Evolutionary conservation across 2,888 invertebrate genomes (phyloP).

Genomic region (Notodonta ziczac): DNA sequence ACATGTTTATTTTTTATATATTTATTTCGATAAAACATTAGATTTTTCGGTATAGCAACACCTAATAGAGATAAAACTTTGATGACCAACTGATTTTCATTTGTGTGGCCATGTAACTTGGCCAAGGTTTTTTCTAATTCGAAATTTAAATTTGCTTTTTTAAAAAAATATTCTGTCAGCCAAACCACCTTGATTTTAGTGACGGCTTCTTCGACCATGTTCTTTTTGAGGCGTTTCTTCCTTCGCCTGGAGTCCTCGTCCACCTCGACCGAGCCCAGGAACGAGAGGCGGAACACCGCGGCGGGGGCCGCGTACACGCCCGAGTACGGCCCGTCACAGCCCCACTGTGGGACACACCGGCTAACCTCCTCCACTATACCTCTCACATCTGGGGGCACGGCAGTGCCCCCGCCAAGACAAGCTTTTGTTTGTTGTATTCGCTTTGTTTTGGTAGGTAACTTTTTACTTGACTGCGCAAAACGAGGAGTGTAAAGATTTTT

Average conservation of each 20-base stretch:
- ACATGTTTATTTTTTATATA: background rate
- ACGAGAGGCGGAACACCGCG: constrained; percentile 92
- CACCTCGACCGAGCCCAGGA: constrained; percentile 94
- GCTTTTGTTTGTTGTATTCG: constrained; percentile 21
- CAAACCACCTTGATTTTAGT: constrained; percentile 92
- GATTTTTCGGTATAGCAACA: background rate
- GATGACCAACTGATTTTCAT: too few relatives aligned
- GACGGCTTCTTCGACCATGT: constrained; percentile 95
- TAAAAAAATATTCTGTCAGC: constrained; percentile 44
- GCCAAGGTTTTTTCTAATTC: background rate
- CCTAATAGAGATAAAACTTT: background rate
- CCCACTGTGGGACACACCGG: constrained; percentile 73
- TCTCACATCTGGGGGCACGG: constrained; percentile 45
- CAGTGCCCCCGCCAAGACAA: background rate
- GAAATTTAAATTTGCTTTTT: background rate
- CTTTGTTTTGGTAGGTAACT: constrained; percentile 19
- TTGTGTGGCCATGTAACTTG: too few relatives aligned
- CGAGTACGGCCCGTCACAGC: constrained; percentile 77
- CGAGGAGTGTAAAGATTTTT: too few relatives aligned
- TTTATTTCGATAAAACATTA: background rate
- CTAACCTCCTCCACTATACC: constrained; percentile 62
- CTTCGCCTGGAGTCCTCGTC: constrained; percentile 91
- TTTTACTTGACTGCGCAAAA: too few relatives aligned
- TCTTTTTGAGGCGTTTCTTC: constrained; percentile 92
- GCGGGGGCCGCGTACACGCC: constrained; percentile 86